Evolutionary conservation across 2,797 vertebrate species (phyloP).

Genomic region (Sparus aurata): DNA sequence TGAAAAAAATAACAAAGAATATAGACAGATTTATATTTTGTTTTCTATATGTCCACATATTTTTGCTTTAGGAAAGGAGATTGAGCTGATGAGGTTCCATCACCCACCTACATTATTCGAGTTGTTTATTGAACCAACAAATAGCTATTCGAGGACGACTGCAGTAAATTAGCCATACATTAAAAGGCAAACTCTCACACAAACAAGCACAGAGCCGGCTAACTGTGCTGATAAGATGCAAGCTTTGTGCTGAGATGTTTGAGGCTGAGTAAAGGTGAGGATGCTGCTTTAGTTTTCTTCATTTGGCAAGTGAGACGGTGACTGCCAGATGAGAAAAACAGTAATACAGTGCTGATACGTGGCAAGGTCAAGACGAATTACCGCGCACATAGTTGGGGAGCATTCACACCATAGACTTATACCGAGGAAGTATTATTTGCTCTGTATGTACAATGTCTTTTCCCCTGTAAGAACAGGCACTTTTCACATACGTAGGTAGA

Average conservation of each 20-base stretch:
- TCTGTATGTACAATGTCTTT: constrained; percentile 7
- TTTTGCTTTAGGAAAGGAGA: constrained; percentile 18
- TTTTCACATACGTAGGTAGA: constrained; percentile 16
- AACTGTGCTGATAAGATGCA: constrained; percentile 37
- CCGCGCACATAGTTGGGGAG: neutral
- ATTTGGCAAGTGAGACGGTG: constrained; percentile 16
- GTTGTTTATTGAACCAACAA: neutral
- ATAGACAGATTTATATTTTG: neutral
- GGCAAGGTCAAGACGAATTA: constrained; percentile 57
- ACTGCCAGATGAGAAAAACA: neutral
- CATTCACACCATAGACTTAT: neutral
- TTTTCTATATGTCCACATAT: constrained; percentile 11
- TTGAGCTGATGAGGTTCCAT: constrained; percentile 15
- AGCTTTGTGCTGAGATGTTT: constrained; percentile 5
- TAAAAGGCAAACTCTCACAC: neutral
- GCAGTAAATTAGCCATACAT: neutral
- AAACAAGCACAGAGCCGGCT: neutral
- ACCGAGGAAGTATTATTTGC: constrained; percentile 46
- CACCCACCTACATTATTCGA: constrained; percentile 6
- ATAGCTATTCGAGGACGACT: neutral
- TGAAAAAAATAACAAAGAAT: neutral
- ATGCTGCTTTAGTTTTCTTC: constrained; percentile 40
- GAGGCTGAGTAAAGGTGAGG: constrained; percentile 31
- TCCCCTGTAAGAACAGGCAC: neutral
- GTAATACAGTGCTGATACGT: constrained; percentile 28